Evolutionary conservation across 2,888 invertebrate species (phyloP), one percentile per base, ranked within the genome.

Genomic region (Ophion ventricosus): DNA sequence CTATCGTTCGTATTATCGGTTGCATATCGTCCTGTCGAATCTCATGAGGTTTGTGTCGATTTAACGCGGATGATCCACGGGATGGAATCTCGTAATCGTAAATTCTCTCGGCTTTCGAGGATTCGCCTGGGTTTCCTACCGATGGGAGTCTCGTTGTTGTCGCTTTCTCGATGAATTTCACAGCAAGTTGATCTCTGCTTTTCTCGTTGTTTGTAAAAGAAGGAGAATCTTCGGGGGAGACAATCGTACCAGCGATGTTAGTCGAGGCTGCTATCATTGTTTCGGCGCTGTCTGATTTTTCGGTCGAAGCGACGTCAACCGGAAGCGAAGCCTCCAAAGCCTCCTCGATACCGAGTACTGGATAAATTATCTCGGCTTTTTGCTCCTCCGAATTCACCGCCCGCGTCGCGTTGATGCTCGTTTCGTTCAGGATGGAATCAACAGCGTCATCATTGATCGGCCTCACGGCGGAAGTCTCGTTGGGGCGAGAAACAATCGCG

Each of bases 241-340:
- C 29, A 17, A 86, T 57, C 11, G 76, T 72, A 40, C 80, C 83
- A 14, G 85, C 86, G 11, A 70, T 29, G 56, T 87, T 87, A 20
- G 86, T 81, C 75, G 87, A 87, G 5, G 86, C 85, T 3, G 86
- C 86, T 0, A 84, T 67, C 86, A 87, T 87, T n/a, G 82, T 86
- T 74, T 87, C 86, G 5, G 20, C 63, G 25, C 64, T 85, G 1
- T 84, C 85, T 2, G 73, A 10, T 54, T 49, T 61, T 35, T 78
- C 63, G 7, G 76, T 49, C 56, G 73, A 73, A 0, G 79, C 54
- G 1, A 23, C 11, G 35, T 63, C 57, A 1, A 1, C n/a, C 0
- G 23, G 5, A 2, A 40, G 17, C 1, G 72, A 59, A 63, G 70
- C 54, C 14, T 76, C 81, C 61, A 79, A 43, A 10, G 35, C 54